Conservation (phyloP, 2,797 vertebrate species). For the Gila robusta region DNA sequence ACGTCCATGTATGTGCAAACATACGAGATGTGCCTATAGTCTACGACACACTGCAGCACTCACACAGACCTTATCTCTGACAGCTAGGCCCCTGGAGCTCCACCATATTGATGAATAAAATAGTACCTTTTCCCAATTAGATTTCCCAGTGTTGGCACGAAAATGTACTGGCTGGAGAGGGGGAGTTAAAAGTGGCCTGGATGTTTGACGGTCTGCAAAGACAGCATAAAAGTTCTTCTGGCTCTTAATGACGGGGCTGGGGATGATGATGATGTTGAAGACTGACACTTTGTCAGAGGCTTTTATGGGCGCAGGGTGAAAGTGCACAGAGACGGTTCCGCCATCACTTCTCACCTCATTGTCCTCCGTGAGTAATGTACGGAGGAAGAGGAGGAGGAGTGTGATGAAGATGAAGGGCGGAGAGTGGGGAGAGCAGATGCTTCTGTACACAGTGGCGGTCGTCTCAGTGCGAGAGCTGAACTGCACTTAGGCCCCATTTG, state of each 20-base stretch:
- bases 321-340: conserved; percentile 61
- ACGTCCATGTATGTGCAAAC: conserved; percentile 12
- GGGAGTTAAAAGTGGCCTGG: conserved; percentile 47
- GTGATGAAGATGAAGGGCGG: conserved; percentile 31
- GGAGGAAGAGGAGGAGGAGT: conserved; percentile 42
- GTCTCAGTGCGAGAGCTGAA: conserved; percentile 75
- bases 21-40: conserved; percentile 1
- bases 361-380: conserved; percentile 68
- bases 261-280: conserved; percentile 78
- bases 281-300: conserved; percentile 80
- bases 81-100: conserved; percentile 60
- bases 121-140: conserved; percentile 64
- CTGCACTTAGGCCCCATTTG: conserved; percentile 85
- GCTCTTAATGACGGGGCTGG: conserved; percentile 69
- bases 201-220: conserved; percentile 69
- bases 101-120: conserved; percentile 66
- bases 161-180: conserved; percentile 54
- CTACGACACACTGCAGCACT: conserved; percentile 39
- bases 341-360: conserved; percentile 75
- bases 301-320: conserved; percentile 68
- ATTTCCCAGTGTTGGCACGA: conserved; percentile 62
- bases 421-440: conserved; percentile 70
- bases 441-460: conserved; percentile 74
- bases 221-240: conserved; percentile 70
- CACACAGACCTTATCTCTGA: conserved; percentile 60